Evolutionary conservation across 2,113 vertebrate genomes (phyloP).

Genomic region (Dasyornis broadbenti): DNA sequence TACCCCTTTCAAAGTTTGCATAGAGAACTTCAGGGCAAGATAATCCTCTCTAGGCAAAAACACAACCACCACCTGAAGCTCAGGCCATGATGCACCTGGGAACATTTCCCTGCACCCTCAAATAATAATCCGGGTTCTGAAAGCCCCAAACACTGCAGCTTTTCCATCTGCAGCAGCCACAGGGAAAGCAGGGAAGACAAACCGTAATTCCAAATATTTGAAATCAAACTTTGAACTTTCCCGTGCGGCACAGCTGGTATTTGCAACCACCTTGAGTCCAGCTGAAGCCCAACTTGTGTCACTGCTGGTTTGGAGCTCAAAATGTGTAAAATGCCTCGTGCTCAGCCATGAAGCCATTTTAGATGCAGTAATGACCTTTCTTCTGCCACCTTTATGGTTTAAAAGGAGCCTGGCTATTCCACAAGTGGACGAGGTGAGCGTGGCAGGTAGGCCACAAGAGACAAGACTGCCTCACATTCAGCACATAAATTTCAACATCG

Average conservation of each 20-base stretch:
- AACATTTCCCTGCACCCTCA: background rate
- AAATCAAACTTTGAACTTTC: background rate
- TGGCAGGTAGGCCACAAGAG: fast-evolving
- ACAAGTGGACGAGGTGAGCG: background rate
- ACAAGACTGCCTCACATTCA: background rate
- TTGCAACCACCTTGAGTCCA: background rate
- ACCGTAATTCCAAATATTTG: background rate
- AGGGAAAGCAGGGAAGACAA: background rate
- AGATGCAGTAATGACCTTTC: background rate
- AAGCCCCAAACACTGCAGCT: background rate
- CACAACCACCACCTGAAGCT: background rate
- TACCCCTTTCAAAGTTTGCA: background rate
- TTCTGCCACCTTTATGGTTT: background rate
- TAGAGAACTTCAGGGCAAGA: background rate
- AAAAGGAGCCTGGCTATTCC: background rate
- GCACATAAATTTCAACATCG: background rate
- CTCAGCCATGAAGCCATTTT: background rate
- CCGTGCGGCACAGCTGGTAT: fast-evolving
- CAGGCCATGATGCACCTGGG: background rate
- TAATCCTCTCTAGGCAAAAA: background rate
- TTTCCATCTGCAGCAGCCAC: background rate
- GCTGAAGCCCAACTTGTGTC: background rate
- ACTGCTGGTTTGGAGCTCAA: background rate
- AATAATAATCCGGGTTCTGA: background rate
- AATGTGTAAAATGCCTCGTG: fast-evolving